phyloP scores from a whole-genome alignment of 2,113 vertebrate genomes.

The Poeciliopsis turrubarensis region DNA sequence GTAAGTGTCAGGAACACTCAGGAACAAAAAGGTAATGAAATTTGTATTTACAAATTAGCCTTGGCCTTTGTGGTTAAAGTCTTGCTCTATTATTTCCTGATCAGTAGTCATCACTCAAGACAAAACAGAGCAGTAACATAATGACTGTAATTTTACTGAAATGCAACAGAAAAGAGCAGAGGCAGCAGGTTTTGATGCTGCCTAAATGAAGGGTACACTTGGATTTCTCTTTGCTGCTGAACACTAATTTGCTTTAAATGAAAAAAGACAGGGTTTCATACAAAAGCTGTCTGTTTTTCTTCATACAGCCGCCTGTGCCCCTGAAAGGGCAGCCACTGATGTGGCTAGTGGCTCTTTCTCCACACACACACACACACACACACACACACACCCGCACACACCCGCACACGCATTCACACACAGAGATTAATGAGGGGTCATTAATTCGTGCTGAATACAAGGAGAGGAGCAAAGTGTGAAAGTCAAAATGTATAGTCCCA shows the following conservation, averaged over 20 bases:
- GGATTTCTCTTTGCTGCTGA: conserved; percentile 85
- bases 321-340: conserved; percentile 91
- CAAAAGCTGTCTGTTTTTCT: conserved; percentile 92
- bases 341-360: conserved; percentile 71
- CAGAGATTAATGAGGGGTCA: conserved; percentile 83
- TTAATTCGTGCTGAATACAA: conserved; percentile 89
- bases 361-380: conserved; percentile 27
- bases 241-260: conserved; percentile 97
- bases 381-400: conserved; percentile 11
- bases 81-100: conserved; percentile 49
- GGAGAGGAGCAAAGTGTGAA: conserved; percentile 88
- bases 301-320: conserved; percentile 84
- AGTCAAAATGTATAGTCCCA: conserved; percentile 83
- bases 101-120: conserved; percentile 39
- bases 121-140: conserved; percentile 53
- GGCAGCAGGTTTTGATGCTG: conserved; percentile 82
- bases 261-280: conserved; percentile 91
- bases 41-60: conserved; percentile 49
- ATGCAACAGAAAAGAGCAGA: conserved; percentile 76
- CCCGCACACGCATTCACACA: conserved; percentile 26
- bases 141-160: conserved; percentile 76
- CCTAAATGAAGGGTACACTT: conserved; percentile 84
- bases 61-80: conserved; percentile 14
- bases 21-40: conserved; percentile 32
- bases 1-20: conserved; percentile 25